A percentile compares a stretch with the other conserved stretches of the same genome.
Conservation (phyloP, 2,113 vertebrate genomes). For the Ammodytes marinus region DNA sequence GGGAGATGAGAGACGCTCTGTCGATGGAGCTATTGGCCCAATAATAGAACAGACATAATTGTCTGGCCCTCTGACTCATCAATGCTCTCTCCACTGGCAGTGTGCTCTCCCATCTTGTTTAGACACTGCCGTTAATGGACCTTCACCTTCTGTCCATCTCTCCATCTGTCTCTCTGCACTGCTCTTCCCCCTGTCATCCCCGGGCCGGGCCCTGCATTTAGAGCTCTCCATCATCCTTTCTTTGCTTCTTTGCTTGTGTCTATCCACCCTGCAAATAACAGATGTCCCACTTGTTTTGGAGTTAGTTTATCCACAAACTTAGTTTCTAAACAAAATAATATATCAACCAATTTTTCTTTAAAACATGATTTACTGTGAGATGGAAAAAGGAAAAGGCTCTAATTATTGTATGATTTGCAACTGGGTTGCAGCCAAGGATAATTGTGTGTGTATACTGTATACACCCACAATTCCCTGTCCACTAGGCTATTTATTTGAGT, state of each 20-base stretch:
- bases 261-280: background rate
- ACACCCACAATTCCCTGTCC: no score
- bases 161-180: conserved; percentile 52
- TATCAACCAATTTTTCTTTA: no score
- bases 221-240: background rate
- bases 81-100: conserved; percentile 43
- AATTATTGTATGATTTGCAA: background rate
- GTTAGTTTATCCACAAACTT: background rate
- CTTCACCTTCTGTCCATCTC: conserved; percentile 57
- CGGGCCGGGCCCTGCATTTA: background rate
- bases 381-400: background rate
- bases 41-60: conserved; percentile 70
- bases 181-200: conserved; percentile 13
- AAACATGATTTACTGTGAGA: background rate
- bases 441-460: background rate
- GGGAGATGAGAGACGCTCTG: conserved; percentile 23
- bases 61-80: conserved; percentile 70
- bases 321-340: background rate
- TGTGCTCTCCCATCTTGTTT: conserved; percentile 70
- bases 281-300: background rate
- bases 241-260: background rate
- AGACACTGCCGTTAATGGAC: conserved; percentile 66
- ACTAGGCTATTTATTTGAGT: background rate
- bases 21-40: conserved; percentile 53
- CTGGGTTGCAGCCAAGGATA: background rate